phyloP scores from a whole-genome alignment of 1,140 invertebrate species.

The Anadara kagoshimensis region DNA sequence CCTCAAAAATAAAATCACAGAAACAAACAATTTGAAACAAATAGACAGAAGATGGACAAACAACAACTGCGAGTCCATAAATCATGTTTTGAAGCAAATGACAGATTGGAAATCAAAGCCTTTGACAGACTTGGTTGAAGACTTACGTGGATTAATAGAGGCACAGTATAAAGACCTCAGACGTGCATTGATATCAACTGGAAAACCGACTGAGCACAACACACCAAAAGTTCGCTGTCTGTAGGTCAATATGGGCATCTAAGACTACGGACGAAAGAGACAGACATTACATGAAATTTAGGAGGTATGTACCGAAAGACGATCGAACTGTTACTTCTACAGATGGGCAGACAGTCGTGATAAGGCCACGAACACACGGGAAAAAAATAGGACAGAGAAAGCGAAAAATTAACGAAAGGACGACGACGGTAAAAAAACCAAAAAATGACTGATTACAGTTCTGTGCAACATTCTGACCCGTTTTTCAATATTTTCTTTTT shows the following conservation, averaged over 20 bases:
- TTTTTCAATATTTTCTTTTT: too few relatives aligned
- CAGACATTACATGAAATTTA: too few relatives aligned
- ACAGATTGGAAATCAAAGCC: conserved; percentile 37
- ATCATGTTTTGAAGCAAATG: conserved; percentile 30
- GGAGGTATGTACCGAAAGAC: too few relatives aligned
- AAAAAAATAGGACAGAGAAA: conserved; percentile 43
- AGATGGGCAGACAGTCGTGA: too few relatives aligned
- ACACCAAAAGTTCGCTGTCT: conserved; percentile 17
- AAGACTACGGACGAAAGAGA: conserved; percentile 29
- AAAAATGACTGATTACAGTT: too few relatives aligned
- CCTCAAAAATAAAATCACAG: conserved; percentile 1
- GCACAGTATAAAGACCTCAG: conserved; percentile 30
- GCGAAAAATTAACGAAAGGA: conserved; percentile 36
- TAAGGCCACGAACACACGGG: conserved; percentile 15
- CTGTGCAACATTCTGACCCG: too few relatives aligned
- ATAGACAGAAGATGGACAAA: conserved; percentile 34
- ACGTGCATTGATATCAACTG: conserved; percentile 14
- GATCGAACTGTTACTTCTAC: too few relatives aligned
- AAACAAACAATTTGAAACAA: not conserved
- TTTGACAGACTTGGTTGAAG: conserved; percentile 22
- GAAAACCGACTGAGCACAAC: conserved; percentile 19
- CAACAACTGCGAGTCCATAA: too few relatives aligned
- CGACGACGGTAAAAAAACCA: conserved; percentile 25
- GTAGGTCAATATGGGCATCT: conserved; percentile 24
- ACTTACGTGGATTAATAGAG: not conserved